Conservation (phyloP, 2,113 vertebrate species). For the Calyptommatus sinebrachiatus region DNA sequence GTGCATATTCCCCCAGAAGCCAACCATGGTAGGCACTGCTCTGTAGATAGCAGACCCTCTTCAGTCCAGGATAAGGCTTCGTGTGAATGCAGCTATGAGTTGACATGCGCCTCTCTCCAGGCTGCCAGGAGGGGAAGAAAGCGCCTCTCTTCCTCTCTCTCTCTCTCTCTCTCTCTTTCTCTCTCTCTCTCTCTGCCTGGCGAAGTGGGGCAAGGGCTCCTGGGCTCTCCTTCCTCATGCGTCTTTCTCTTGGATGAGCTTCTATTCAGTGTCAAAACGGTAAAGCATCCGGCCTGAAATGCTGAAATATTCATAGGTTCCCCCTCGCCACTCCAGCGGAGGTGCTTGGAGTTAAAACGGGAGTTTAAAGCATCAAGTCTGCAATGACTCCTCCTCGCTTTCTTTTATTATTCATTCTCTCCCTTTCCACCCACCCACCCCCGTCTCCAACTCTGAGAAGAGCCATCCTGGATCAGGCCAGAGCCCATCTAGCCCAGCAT, state of each 20-base stretch:
- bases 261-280: constrained; percentile 17
- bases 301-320: constrained; percentile 30
- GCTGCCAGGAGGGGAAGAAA: not conserved
- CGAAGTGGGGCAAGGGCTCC: not conserved
- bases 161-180: not conserved
- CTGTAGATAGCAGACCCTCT: too few relatives aligned
- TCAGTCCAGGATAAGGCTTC: too few relatives aligned
- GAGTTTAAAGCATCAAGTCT: constrained; percentile 59
- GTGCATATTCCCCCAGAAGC: too few relatives aligned
- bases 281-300: not conserved
- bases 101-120: not conserved
- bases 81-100: too few relatives aligned
- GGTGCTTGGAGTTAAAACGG: constrained; percentile 60
- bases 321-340: constrained; percentile 34
- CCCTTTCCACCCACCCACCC: constrained; percentile 2
- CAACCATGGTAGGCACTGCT: too few relatives aligned
- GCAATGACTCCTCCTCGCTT: constrained; percentile 39
- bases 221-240: not conserved
- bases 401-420: too few relatives aligned
- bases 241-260: not conserved
- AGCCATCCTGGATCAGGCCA: too few relatives aligned
- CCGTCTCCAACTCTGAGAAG: too few relatives aligned
- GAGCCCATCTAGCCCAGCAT: too few relatives aligned
- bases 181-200: not conserved
- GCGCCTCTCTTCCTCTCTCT: too few relatives aligned